Conservation (phyloP, 2,797 vertebrate genomes). For the Cynopterus sphinx region DNA sequence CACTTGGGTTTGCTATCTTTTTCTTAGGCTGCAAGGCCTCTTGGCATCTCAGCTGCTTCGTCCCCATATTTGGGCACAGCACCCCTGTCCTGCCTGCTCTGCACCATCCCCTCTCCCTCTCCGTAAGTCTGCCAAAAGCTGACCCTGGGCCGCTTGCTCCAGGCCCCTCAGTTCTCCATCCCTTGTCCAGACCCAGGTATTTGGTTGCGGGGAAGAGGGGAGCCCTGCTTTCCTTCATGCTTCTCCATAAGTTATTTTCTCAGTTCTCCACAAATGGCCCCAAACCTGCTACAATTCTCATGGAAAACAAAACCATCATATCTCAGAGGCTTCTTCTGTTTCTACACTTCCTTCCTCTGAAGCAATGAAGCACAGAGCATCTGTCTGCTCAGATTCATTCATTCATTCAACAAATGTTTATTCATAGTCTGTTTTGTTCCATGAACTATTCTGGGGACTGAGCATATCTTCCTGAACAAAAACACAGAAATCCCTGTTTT, state of each 20-base stretch:
- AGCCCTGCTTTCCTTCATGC: not conserved
- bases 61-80: not conserved
- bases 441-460: not conserved
- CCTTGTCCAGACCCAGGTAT: not conserved
- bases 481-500: not conserved
- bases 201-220: rapidly evolving
- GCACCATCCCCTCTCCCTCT: too few relatives aligned
- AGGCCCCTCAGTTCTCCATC: not conserved
- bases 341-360: not conserved
- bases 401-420: not conserved
- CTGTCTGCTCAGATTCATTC: not conserved
- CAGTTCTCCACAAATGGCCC: not conserved
- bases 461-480: not conserved
- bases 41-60: not conserved
- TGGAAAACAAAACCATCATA: not conserved
- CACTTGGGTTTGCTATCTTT: not conserved
- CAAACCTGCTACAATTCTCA: not conserved
- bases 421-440: not conserved
- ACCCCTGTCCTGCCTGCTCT: not conserved
- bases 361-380: not conserved
- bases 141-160: not conserved
- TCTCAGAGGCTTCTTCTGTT: not conserved
- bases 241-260: not conserved
- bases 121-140: too few relatives aligned
- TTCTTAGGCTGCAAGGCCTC: not conserved